Percentiles rank a stretch among this genome's conserved stretches.
These are phyloP conservation scores for Sebastes hubbsi DNA, from an alignment of 2,797 vertebrate genomes.

Conservation along the genomic window DNA sequence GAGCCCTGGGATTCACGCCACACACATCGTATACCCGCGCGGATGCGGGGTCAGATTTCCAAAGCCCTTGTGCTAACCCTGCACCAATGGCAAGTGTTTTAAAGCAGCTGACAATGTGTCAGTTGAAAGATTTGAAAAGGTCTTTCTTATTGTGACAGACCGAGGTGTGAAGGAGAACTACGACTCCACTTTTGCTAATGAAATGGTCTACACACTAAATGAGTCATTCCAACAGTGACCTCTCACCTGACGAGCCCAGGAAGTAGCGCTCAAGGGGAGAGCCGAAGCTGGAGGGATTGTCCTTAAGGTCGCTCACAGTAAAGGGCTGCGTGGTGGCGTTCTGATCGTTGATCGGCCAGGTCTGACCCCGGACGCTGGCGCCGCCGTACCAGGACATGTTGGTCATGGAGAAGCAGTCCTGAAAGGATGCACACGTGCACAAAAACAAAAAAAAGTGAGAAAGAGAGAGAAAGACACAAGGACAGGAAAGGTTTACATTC, in stretches of 20 bases:
- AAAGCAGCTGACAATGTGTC: constrained; percentile 43
- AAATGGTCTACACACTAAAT: neutral
- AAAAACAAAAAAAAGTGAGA: neutral
- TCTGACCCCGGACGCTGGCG: constrained; percentile 81
- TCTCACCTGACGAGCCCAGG: constrained; percentile 89
- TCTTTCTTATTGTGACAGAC: neutral
- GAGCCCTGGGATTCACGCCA: constrained; percentile 41
- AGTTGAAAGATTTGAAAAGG: constrained; percentile 14
- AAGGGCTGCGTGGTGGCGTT: constrained; percentile 86
- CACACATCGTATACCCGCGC: constrained; percentile 40
- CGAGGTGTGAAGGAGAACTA: neutral
- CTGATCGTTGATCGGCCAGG: constrained; percentile 88
- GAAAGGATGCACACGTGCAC: neutral
- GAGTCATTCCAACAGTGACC: neutral
- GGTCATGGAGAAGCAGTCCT: constrained; percentile 94
- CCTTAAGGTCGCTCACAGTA: constrained; percentile 80
- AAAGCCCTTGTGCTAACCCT: constrained; percentile 30
- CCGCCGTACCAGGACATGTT: constrained; percentile 94
- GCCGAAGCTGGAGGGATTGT: constrained; percentile 84
- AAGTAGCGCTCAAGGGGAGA: constrained; percentile 91
- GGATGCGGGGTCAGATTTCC: constrained; percentile 54
- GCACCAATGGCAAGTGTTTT: constrained; percentile 16
- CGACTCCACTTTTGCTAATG: neutral
- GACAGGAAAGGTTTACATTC: neutral
- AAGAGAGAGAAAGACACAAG: neutral